phyloP scores from a whole-genome alignment of 2,888 invertebrate species.

The Chaitophorus viminalis region DNA sequence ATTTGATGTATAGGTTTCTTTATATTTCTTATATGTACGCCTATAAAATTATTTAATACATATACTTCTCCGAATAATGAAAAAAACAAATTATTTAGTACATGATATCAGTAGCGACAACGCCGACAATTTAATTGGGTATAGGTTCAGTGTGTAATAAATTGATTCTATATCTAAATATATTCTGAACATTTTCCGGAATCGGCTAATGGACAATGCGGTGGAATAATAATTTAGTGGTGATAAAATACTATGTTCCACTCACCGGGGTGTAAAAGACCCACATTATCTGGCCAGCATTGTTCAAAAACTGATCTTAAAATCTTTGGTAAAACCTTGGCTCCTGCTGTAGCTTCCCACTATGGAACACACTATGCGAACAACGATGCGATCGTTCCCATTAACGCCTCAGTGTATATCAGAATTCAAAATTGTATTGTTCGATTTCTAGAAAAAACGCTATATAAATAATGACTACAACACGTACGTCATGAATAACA shows the following conservation, averaged over 20 bases:
- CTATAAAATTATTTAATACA: not conserved
- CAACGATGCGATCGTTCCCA: slow-evolving; percentile 2
- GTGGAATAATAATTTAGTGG: slow-evolving; percentile 10
- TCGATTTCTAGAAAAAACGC: slow-evolving; percentile 16
- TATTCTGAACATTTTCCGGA: not conserved
- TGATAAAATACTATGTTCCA: slow-evolving; percentile 10
- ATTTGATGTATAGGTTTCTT: not conserved
- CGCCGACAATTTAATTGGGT: slow-evolving; percentile 16
- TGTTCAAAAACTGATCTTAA: slow-evolving; percentile 40
- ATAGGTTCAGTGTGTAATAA: not conserved
- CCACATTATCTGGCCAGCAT: slow-evolving; percentile 11
- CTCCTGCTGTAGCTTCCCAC: not conserved
- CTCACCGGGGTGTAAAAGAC: slow-evolving; percentile 7
- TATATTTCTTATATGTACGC: not conserved
- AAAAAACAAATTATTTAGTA: not conserved
- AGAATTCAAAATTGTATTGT: slow-evolving; percentile 22
- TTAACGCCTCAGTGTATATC: slow-evolving; percentile 35
- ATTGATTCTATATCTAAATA: slow-evolving; percentile 23
- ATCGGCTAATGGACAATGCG: not conserved
- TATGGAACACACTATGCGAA: slow-evolving; percentile 1
- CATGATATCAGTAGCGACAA: not conserved
- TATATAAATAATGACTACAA: not conserved
- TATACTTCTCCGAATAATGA: not conserved
- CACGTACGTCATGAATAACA: not conserved
- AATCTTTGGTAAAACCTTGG: slow-evolving; percentile 45